Base-by-base conservation (phyloP, 2,888 invertebrate species). In the Macaria liturata region DNA sequence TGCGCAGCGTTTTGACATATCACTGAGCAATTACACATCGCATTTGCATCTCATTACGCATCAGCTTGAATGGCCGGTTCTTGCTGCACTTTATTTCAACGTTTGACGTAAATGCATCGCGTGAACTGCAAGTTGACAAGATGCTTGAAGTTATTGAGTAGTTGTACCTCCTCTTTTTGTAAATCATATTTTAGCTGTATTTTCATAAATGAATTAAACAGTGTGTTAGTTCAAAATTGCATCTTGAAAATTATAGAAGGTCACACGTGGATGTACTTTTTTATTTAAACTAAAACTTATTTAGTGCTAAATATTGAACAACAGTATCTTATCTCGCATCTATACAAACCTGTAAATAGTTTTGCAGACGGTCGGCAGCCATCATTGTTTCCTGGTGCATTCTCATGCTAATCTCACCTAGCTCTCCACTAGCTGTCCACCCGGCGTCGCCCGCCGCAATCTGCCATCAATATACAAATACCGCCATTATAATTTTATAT, bases 401-500 rank as follows among this genome's bases (percentile, higher is more conserved):
- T 84, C 76, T 76, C 73, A 88, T 85, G 86, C 75, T 77, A 86
- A 88, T 84, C 82, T 74, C 34, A 7, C 34, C 5, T 20, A 20
- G 20, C 20, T 20, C 39, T 8, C 46, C 51, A 55, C 78, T 76
- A 77, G 75, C 72, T 72, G 76, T 67, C 62, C 67, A 67, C 72
- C 76, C 74, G 69, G 40, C 50, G 40, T 37, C 54, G 53, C 39
- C 49, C 53, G 54, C 58, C 30, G 76, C 83, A 84, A 78, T 84
- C 84, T 82, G 82, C 87, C 86, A 86, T 88, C 86, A 85, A 86
- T 87, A 86, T 85, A 86, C 89, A 86, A 88, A 88, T 86, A 86
- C 85, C 85, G 78, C 76, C 72, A 84, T 88, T 86, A 88, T 86
- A 78, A 84, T 85, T 83, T 86, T 86, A 88, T 88, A 81, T 78